phyloP scores from a whole-genome alignment of 2,113 vertebrate genomes.

The Shinisaurus crocodilurus region DNA sequence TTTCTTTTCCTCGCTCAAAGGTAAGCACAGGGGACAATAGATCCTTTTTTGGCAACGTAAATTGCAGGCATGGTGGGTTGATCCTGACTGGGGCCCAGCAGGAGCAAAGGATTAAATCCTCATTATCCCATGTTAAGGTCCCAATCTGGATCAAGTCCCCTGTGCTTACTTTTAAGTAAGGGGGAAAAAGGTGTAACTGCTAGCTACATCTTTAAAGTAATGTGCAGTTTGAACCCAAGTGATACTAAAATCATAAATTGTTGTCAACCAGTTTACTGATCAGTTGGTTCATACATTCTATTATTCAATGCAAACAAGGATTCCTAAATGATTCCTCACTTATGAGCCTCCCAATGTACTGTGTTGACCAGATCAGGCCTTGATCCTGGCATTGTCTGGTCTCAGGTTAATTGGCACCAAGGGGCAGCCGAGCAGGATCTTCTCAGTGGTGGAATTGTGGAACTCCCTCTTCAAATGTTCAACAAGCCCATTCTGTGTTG shows the following conservation, averaged over 20 bases:
- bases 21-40: neutral
- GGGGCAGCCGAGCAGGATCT: neutral
- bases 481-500: neutral
- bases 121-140: neutral
- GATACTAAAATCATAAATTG: neutral
- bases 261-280: neutral
- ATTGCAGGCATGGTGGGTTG: too few species aligned
- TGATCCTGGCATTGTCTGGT: neutral
- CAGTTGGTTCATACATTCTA: neutral
- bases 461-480: neutral
- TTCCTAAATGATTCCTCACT: neutral
- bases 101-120: neutral
- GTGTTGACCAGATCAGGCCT: neutral
- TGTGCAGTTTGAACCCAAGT: neutral
- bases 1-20: neutral
- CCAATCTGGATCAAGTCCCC: too few species aligned
- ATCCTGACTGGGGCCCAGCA: neutral
- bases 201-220: too few species aligned
- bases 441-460: neutral
- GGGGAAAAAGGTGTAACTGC: too few species aligned
- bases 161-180: too few species aligned
- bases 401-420: neutral
- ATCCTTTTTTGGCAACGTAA: neutral
- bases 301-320: neutral
- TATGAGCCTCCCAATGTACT: too few species aligned